Evolutionary conservation across 1,140 invertebrate genomes (phyloP).

Genomic region (Gonatopus flavifemur): DNA sequence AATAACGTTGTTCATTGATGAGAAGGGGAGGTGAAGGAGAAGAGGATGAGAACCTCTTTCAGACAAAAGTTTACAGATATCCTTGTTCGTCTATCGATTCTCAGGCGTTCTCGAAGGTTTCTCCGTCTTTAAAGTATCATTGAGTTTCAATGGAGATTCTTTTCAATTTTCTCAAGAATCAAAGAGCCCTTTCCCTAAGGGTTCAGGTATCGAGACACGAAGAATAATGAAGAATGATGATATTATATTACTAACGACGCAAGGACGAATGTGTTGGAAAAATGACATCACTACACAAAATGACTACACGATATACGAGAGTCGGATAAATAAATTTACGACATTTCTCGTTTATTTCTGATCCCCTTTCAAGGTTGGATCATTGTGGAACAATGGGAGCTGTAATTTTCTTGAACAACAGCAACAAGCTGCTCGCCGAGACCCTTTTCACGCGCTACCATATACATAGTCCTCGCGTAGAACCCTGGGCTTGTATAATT

Average conservation of each 20-base stretch:
- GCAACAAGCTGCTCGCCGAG: constrained; percentile 15
- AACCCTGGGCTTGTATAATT: constrained; percentile 28
- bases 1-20: no score
- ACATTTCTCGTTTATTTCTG: no score
- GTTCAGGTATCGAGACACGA: constrained; percentile 1
- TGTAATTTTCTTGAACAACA: constrained; percentile 37
- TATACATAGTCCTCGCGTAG: no score
- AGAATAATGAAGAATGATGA: constrained; percentile 17
- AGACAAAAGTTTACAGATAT: constrained; percentile 39
- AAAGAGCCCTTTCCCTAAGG: background rate
- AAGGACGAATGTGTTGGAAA: no score
- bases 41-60: no score
- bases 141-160: constrained; percentile 38
- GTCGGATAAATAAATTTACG: no score
- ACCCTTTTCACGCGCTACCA: constrained; percentile 32
- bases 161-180: constrained; percentile 24
- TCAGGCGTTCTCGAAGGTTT: constrained; percentile 22
- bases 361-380: no score
- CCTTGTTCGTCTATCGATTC: no score
- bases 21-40: no score
- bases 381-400: constrained; percentile 35
- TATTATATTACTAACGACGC: no score
- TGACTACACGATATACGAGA: no score
- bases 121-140: constrained; percentile 45
- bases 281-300: no score